Evolutionary conservation across 1,140 invertebrate species (phyloP), one percentile per base, ranked within the genome.

Genomic region (Cydia splendana): DNA sequence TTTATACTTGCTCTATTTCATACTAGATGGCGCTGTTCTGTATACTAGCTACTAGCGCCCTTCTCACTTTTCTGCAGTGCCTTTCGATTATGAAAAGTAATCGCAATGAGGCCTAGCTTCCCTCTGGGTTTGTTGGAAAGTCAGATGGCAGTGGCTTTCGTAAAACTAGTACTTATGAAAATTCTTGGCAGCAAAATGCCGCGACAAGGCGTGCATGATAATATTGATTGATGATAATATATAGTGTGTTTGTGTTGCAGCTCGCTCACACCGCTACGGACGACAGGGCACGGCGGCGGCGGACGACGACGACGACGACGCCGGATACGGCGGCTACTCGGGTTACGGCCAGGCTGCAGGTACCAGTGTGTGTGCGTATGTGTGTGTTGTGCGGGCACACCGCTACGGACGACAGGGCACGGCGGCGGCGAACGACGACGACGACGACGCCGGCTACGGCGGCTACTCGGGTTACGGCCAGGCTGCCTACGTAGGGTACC

Each of bases 261-360:
- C 96, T 77, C 95, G 96, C 75, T 96, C 94, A 78, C 96, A 97
- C 85, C 97, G 97, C 85, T 98, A 96, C 94, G 97, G 97, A 4
- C 94, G 97, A 53, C 97, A 97, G 93, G 95, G 95, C 84, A 95
- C 95, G 84, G 94, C 94, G n/a, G 87, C 84, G 24, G 88, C 86
- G 62, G 91, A 93, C 76, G 94, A 95, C 71, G 94, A 62, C 80
- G 95, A 96, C 81, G 95, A 95, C 82, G 94, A 94, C 69, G 78
- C 83, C 75, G 85, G 80, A 74, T 88, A 78, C 30, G 82, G 84
- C 73, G 91, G 88, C 20, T 89, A 92, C 78, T 78, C 76, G 1
- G 84, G 81, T 77, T 75, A 78, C 74, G 51, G 67, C 30, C 30
- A 18, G 13, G 15, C 30, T 42, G 30, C 15, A 34, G 71, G 57